Evolutionary conservation across 2,888 invertebrate species (phyloP), one percentile per base, ranked within the genome.

Genomic region (Abrostola triplasia): DNA sequence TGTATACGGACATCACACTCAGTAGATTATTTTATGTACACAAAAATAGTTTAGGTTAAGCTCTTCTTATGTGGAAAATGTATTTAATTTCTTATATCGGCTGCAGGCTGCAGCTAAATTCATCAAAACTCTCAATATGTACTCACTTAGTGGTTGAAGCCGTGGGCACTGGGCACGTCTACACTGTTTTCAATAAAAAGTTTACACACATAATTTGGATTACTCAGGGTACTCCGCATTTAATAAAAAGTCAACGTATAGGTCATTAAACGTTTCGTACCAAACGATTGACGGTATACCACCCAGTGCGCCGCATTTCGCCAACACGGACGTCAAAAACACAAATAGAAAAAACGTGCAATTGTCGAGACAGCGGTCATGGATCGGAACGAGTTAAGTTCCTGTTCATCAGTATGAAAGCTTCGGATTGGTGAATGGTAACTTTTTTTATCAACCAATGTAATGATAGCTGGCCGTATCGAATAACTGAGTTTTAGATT

Each of bases 331-430:
- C 7, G 57, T 37, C 54, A 60, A 68, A 66, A 66, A 74, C 67
- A 73, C 59, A 65, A 68, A 67, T 58, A 54, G 48, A 50, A 64
- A 61, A 65, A 73, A 24, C 60, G 58, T 68, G 61, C 64, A 66
- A 52, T 42, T 54, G 53, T 64, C 61, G 64, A 57, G 67, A 75
- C 64, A 64, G 62, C 60, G 68, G 59, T 79, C 76, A 76, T 73
- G 75, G 79, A 79, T 77, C 54, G 67, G 61, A 75, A 73, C 73
- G 70, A 67, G 63, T 62, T 61, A 66, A 75, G 73, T 80, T 79
- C 71, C 70, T 76, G 74, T 71, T 77, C 76, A 81, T 80, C 80
- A 79, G 61, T 57, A 67, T 70, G 69, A 80, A 75, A 78, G 73
- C 73, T 77, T 71, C 62, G 58, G 67, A 71, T 60, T 59, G 74